A percentile compares a stretch with the other conserved stretches of the same genome.
Conservation (phyloP, 2,113 vertebrate genomes). For the Clupea harengus region DNA sequence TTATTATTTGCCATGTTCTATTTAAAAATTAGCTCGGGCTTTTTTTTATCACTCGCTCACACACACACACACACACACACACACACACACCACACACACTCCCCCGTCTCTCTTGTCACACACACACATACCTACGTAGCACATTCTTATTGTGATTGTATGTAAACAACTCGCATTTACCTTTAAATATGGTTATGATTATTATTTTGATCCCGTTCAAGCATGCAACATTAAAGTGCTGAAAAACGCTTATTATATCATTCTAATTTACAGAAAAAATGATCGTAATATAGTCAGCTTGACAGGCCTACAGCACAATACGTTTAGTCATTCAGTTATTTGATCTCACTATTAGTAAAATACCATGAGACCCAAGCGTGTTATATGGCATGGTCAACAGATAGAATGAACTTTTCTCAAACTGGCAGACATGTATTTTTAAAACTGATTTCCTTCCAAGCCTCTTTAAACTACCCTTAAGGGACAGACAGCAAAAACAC, state of each 20-base stretch:
- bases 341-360: not conserved
- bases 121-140: not conserved
- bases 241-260: too few relatives aligned
- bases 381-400: not conserved
- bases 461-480: conserved; percentile 36
- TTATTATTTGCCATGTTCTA: not conserved
- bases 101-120: not conserved
- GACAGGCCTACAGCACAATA: not conserved
- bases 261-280: not conserved
- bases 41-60: not conserved
- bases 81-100: not conserved
- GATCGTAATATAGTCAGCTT: not conserved
- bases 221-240: too few relatives aligned
- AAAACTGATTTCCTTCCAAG: conserved; percentile 33
- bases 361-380: not conserved
- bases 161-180: too few relatives aligned
- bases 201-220: too few relatives aligned
- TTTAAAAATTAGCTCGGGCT: not conserved
- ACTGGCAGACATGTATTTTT: conserved; percentile 36
- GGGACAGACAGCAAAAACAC: conserved; percentile 40
- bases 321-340: not conserved
- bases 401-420: conserved; percentile 20
- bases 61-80: not conserved
- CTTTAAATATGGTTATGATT: too few relatives aligned
- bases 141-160: too few relatives aligned